These are phyloP conservation scores for Melieria omissa DNA, from an alignment of 2,888 invertebrate species.

Conservation along the genomic window DNA sequence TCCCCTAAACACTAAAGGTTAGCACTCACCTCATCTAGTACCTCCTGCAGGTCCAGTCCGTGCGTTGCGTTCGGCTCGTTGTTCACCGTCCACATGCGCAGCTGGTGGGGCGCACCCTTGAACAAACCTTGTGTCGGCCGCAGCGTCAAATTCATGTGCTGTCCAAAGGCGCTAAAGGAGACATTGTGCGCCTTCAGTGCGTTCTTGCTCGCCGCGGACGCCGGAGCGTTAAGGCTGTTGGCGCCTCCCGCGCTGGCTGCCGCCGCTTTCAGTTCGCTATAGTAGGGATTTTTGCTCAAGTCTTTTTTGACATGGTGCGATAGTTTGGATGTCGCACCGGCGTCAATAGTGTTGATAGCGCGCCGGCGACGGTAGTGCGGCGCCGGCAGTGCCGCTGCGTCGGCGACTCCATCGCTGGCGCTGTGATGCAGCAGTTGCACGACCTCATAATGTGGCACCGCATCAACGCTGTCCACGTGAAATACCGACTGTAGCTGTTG, in stretches of 20 bases:
- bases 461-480: conserved; percentile 81
- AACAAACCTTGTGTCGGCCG: conserved; percentile 82
- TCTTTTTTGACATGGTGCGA: conserved; percentile 67
- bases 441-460: conserved; percentile 87
- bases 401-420: conserved; percentile 51
- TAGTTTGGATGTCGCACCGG: conserved; percentile 42
- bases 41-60: conserved; percentile 82
- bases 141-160: conserved; percentile 78
- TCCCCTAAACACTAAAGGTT: no score
- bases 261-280: conserved; percentile 61
- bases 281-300: conserved; percentile 66
- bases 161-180: conserved; percentile 84
- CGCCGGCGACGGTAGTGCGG: conserved; percentile 52
- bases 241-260: conserved; percentile 47
- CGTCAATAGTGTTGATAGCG: conserved; percentile 64
- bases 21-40: conserved; percentile 67
- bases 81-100: conserved; percentile 85
- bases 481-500: conserved; percentile 85
- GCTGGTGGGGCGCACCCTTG: conserved; percentile 70
- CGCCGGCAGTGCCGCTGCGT: conserved; percentile 48
- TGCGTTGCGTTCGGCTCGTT: conserved; percentile 82
- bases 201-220: conserved; percentile 42
- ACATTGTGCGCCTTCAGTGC: conserved; percentile 70
- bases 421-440: conserved; percentile 78
- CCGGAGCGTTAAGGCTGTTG: conserved; percentile 47